These are phyloP conservation scores for Leptopilina myrica DNA, from an alignment of 2,888 invertebrate genomes.

Conservation along the genomic window DNA sequence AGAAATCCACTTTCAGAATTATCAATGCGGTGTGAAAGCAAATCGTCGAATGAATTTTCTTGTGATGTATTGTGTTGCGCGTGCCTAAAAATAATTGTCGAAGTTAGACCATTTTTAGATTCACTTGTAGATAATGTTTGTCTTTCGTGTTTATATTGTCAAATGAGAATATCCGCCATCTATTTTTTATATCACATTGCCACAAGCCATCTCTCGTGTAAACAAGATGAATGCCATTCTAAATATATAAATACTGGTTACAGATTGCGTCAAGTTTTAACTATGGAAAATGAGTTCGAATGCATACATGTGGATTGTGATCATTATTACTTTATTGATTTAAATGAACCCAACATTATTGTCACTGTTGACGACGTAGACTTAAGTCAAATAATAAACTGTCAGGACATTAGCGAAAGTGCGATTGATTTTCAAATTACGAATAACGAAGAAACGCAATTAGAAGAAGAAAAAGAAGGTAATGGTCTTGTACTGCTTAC, in stretches of 20 bases:
- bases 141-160: conserved; percentile 4
- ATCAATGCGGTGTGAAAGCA: not conserved
- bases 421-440: too few species aligned
- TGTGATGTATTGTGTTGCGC: not conserved
- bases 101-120: not conserved
- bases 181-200: conserved; percentile 7
- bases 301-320: conserved; percentile 14
- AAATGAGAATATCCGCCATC: not conserved
- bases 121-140: not conserved
- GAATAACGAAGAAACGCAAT: not conserved
- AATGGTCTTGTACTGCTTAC: not conserved
- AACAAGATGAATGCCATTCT: not conserved
- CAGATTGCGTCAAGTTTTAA: not conserved
- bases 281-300: not conserved
- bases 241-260: not conserved
- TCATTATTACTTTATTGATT: not conserved
- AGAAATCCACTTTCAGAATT: not conserved
- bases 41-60: not conserved
- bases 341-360: not conserved
- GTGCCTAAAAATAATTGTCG: conserved; percentile 7
- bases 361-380: not conserved
- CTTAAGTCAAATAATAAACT: not conserved
- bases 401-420: too few species aligned
- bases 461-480: not conserved
- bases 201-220: not conserved